Base-by-base conservation (phyloP, 1,140 invertebrate species). In the Gryllus bimaculatus region DNA sequence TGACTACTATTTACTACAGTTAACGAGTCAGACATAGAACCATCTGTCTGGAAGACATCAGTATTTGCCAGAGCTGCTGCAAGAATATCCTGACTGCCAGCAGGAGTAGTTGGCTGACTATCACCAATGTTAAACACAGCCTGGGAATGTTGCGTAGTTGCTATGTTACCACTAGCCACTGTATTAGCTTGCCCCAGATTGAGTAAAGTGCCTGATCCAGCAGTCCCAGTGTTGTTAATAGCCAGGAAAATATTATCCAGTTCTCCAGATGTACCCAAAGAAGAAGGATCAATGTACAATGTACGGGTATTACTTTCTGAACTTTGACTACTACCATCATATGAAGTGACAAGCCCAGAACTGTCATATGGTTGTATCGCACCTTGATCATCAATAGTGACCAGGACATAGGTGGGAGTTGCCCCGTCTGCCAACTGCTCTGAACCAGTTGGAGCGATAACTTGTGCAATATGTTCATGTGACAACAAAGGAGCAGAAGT, bases 1-100 rank as follows among this genome's bases (percentile, higher is more conserved):
- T 74, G 78, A 39, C 39, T 73, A 8, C 78, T 78, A 66, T 82
- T 80, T 4, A 79, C 48, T 15, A 82, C 74, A 73, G 80, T 81
- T 15, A 81, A 15, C 5, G 76, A 47, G 75, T 88, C 86, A 8
- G 84, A 81, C 7, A 87, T 73, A 66, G 82, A 82, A 47, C 86
- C 85, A 73, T 92, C 91, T 74, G 89, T 88, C 81, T 92, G 91
- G 81, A 93, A 92, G 21, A 90, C 90, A 83, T 93, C 91, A n/a
- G 91, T 92, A 81, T 93, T 91, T 0, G 92, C 92, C 12, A 94
- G 83, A 8, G 93, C 93, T 26, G 91, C 92, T 10, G 93, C 92
- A 15, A 95, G 83, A 79, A 95, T 92, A 83, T 95, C 93, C 81
- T 92, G 89, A 84, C 88, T 89, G 6, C 89, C 86, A 8, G 83